A percentile compares a stretch with the other conserved stretches of the same genome.
Conservation (phyloP, 2,113 vertebrate genomes). For the Atherinomorus stipes region DNA sequence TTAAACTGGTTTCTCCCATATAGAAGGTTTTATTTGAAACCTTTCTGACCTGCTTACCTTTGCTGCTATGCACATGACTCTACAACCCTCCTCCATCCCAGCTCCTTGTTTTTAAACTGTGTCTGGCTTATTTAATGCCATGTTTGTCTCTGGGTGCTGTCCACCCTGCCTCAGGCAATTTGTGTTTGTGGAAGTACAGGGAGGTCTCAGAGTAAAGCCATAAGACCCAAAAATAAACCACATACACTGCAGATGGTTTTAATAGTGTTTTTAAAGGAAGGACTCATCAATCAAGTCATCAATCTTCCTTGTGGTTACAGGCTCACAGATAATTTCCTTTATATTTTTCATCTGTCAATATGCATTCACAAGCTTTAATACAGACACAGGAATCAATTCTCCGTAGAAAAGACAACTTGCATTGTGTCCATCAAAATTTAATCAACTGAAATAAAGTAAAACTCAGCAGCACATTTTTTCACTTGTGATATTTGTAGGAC, state of each 20-base stretch:
- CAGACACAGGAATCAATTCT: constrained; percentile 33
- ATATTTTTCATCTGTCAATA: neutral
- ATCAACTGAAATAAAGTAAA: constrained; percentile 7
- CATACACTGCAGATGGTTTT: neutral
- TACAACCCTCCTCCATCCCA: neutral
- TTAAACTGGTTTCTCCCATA: neutral
- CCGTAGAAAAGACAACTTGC: constrained; percentile 1
- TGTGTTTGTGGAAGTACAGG: neutral
- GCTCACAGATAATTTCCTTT: constrained; percentile 52
- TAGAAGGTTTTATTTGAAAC: too few species aligned
- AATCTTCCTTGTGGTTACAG: constrained; percentile 11
- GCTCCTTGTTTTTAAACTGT: neutral
- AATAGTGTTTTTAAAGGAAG: neutral
- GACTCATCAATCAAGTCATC: too few species aligned
- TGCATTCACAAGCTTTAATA: neutral
- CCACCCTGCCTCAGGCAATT: neutral
- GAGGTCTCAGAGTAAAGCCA: neutral
- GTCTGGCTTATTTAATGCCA: neutral
- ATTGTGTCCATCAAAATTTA: constrained; percentile 20
- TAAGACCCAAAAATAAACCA: neutral
- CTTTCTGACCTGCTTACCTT: too few species aligned
- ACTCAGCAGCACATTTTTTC: neutral
- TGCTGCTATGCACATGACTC: too few species aligned
- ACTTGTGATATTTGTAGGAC: constrained; percentile 1
- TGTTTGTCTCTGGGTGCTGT: neutral